Conservation (phyloP, 1,140 invertebrate species). For the Dysdera silvatica region DNA sequence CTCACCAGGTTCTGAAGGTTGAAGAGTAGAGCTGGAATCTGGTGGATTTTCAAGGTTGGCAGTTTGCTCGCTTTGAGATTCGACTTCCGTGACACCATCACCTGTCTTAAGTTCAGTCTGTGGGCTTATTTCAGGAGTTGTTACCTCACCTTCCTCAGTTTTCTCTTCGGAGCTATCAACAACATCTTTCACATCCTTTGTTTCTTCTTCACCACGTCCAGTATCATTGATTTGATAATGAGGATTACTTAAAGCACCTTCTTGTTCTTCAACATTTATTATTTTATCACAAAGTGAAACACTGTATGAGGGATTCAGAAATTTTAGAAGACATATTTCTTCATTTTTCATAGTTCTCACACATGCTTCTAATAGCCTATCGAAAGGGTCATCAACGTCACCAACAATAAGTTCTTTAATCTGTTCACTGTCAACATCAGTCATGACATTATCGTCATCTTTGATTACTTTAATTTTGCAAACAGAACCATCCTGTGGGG, state of each 20-base stretch:
- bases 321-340: slow-evolving; percentile 15
- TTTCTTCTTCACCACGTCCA: neutral
- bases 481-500: slow-evolving; percentile 25
- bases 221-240: neutral
- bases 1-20: neutral
- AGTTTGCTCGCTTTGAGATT: neutral
- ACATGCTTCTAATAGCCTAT: slow-evolving; percentile 21
- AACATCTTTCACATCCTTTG: neutral
- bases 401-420: slow-evolving; percentile 19
- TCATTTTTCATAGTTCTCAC: slow-evolving; percentile 25
- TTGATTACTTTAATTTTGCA: slow-evolving; percentile 22
- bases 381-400: slow-evolving; percentile 12
- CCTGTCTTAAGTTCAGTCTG: neutral
- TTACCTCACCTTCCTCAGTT: neutral
- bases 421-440: neutral
- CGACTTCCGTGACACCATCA: neutral
- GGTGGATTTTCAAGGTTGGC: too few species aligned
- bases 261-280: too few species aligned
- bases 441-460: slow-evolving; percentile 7
- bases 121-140: neutral
- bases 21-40: too few species aligned
- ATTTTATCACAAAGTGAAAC: too few species aligned
- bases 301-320: slow-evolving; percentile 8
- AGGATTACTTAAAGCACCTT: too few species aligned
- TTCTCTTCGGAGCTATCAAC: neutral